These are phyloP conservation scores for Vanessa cardui DNA, from an alignment of 2,888 invertebrate species.

Conservation along the genomic window DNA sequence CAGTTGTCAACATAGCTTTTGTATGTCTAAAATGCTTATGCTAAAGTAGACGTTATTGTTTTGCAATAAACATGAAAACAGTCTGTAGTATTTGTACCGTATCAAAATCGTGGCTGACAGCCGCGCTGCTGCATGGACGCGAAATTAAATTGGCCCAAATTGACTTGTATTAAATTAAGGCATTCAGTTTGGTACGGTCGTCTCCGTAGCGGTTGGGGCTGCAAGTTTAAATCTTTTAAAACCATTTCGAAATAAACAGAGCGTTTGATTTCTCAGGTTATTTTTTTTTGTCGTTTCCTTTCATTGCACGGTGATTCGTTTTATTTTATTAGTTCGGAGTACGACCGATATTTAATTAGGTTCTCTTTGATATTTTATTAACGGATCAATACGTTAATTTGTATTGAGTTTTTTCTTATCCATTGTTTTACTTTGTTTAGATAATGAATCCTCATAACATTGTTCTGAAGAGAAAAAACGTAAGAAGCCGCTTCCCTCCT, in stretches of 20 bases:
- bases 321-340: not conserved
- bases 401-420: slow-evolving; percentile 1
- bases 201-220: slow-evolving; percentile 55
- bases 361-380: slow-evolving; percentile 1
- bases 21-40: slow-evolving; percentile 28
- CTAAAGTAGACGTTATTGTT: slow-evolving; percentile 38
- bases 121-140: slow-evolving; percentile 65
- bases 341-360: not conserved
- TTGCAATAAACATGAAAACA: slow-evolving; percentile 36
- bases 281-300: slow-evolving; percentile 3
- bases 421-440: slow-evolving; percentile 44
- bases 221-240: slow-evolving; percentile 36
- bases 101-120: slow-evolving; percentile 38
- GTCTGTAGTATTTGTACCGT: slow-evolving; percentile 37
- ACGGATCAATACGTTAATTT: not conserved
- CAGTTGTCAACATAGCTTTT: slow-evolving; percentile 30
- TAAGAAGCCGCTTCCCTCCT: slow-evolving; percentile 29
- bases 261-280: slow-evolving; percentile 16
- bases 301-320: not conserved
- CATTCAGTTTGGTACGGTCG: slow-evolving; percentile 74
- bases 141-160: slow-evolving; percentile 79
- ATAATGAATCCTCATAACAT: slow-evolving; percentile 28
- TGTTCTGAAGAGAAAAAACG: slow-evolving; percentile 19
- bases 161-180: slow-evolving; percentile 79
- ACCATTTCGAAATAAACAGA: slow-evolving; percentile 26